Evolutionary conservation across 2,113 vertebrate genomes (phyloP), one percentile per base, ranked within the genome.

Genomic region (Colinus virginianus): DNA sequence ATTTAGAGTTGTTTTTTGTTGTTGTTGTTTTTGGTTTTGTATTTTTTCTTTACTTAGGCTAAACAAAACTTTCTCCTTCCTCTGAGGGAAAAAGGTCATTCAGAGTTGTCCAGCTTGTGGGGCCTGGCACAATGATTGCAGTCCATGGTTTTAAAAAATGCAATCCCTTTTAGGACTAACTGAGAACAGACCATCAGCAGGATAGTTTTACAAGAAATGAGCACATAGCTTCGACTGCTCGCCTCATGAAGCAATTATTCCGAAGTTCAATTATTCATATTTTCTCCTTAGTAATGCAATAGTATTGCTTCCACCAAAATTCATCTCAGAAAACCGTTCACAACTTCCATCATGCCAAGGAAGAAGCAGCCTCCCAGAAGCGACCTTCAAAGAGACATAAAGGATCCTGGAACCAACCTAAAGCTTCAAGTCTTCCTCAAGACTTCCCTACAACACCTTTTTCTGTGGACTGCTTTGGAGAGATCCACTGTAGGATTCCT

Each of bases 11-110:
- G 46, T 20, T 18, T 18, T 64, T 21, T 20, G 13, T 11, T 38
- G 1, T 40, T 40, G 40, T 40, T 40, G 40, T 40, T 40, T 40
- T 40, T 40, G 12, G 40, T 40, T 12, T 28, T 5, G 3, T 15
- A 43, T 46, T 42, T 34, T 56, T 55, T 87, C 93, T 89, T 36
- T 1, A 78, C 32, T 63, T 61, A 59, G 49, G 82, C 68, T 91
- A 63, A 93, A 94, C 43, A 87, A 34, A 92, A 62, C 34, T 82
- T 85, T 20, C 18, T 43, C n/a, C 15, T 69, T 90, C 32, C 42
- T 58, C 51, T 83, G 30, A 30, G 61, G 80, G 46, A 61, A 88
- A 72, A 83, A 70, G 72, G 82, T 59, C 64, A 16, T 30, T 80
- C 68, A 2, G 40, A 82, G 38, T 6, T 83, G 71, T 46, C 76